These are phyloP conservation scores for Oncorhynchus tshawytscha DNA, from an alignment of 2,113 vertebrate species.

Conservation along the genomic window DNA sequence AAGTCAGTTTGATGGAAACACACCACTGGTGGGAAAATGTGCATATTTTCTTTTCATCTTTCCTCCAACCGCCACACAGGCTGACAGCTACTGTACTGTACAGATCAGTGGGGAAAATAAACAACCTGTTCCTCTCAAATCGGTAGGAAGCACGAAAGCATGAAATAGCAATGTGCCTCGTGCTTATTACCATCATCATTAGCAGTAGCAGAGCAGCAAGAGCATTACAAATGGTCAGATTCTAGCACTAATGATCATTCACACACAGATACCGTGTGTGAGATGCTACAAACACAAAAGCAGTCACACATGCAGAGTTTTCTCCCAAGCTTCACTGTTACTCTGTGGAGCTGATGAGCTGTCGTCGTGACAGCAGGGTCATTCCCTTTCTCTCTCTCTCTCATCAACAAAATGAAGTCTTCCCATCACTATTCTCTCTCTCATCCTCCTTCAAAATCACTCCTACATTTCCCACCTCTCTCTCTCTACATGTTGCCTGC, in stretches of 20 bases:
- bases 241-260: too few species aligned
- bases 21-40: too few species aligned
- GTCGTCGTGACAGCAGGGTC: neutral
- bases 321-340: neutral
- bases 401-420: too few species aligned
- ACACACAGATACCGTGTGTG: too few species aligned
- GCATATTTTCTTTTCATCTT: too few species aligned
- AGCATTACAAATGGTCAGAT: too few species aligned
- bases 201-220: neutral
- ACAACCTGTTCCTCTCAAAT: neutral
- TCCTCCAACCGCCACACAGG: conserved; percentile 26
- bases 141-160: conserved; percentile 7
- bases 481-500: neutral
- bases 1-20: too few species aligned
- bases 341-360: conserved; percentile 24
- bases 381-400: conserved; percentile 24
- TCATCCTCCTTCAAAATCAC: neutral
- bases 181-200: neutral
- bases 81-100: conserved; percentile 26
- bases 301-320: neutral
- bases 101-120: conserved; percentile 9
- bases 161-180: conserved; percentile 30
- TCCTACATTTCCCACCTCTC: neutral
- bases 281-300: too few species aligned
- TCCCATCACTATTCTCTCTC: neutral